These are phyloP conservation scores for Meda fulgida DNA, from an alignment of 2,797 vertebrate genomes.

Conservation along the genomic window DNA sequence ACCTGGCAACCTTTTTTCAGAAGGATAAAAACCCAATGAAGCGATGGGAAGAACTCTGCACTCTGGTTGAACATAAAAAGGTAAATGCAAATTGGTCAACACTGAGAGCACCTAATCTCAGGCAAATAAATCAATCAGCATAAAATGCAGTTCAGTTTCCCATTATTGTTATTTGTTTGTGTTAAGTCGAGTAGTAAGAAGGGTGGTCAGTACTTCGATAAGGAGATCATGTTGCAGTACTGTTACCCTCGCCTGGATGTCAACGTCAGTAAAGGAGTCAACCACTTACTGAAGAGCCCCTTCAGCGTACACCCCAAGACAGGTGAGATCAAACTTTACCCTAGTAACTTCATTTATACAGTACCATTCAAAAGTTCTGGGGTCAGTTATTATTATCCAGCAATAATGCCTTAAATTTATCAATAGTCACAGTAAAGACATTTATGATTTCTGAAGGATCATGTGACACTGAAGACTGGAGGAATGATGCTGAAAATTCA, in stretches of 20 bases:
- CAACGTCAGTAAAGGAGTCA: conserved; percentile 95
- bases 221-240: conserved; percentile 95
- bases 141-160: not conserved
- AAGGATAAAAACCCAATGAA: conserved; percentile 71
- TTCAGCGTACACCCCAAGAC: conserved; percentile 98
- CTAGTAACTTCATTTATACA: too few relatives aligned
- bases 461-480: not conserved
- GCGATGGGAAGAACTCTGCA: conserved; percentile 70
- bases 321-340: conserved; percentile 71
- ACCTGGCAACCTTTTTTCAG: conserved; percentile 69
- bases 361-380: too few relatives aligned
- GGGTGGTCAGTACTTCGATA: conserved; percentile 72
- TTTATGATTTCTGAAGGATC: not conserved
- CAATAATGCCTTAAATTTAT: not conserved
- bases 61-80: conserved; percentile 65
- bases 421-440: not conserved
- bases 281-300: conserved; percentile 95
- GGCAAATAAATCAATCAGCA: not conserved
- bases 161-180: not conserved
- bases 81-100: conserved; percentile 55
- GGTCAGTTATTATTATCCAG: not conserved
- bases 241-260: conserved; percentile 95
- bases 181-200: conserved; percentile 75
- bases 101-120: not conserved
- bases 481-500: not conserved